phyloP scores from a whole-genome alignment of 2,113 vertebrate genomes.

The Trematocara variabile region DNA sequence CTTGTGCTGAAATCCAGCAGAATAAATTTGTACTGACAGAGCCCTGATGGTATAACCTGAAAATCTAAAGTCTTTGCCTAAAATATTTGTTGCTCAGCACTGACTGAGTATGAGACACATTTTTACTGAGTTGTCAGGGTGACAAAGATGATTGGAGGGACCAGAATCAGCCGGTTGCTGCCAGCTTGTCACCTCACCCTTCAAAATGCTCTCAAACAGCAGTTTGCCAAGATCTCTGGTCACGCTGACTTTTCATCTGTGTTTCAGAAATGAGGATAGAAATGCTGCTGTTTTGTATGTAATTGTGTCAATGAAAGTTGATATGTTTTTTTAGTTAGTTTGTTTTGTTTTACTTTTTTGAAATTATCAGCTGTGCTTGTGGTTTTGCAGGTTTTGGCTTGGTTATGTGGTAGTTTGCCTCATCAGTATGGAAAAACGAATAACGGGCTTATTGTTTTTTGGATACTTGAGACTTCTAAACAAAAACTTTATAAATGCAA shows the following conservation, averaged over 20 bases:
- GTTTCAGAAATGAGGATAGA: not conserved
- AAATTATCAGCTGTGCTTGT: not conserved
- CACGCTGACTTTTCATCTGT: not conserved
- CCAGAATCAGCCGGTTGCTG: fast-evolving
- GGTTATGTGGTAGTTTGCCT: fast-evolving
- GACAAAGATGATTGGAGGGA: not conserved
- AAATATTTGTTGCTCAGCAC: not conserved
- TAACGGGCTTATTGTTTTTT: fast-evolving
- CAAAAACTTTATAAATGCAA: not conserved
- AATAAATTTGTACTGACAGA: not conserved
- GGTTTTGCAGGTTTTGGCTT: not conserved
- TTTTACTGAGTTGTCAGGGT: not conserved
- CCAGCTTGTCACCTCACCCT: not conserved
- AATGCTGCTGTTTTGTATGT: not conserved
- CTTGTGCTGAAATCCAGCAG: fast-evolving
- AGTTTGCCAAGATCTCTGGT: not conserved
- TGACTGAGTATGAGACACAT: not conserved
- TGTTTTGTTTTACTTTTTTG: not conserved
- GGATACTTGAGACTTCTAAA: not conserved
- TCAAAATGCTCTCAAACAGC: not conserved
- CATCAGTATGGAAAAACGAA: not conserved
- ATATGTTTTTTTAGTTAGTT: fast-evolving
- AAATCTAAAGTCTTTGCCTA: not conserved
- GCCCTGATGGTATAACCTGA: not conserved
- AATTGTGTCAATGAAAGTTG: fast-evolving